These are phyloP conservation scores for Eclectus roratus DNA, from an alignment of 2,113 vertebrate genomes.

Conservation along the genomic window DNA sequence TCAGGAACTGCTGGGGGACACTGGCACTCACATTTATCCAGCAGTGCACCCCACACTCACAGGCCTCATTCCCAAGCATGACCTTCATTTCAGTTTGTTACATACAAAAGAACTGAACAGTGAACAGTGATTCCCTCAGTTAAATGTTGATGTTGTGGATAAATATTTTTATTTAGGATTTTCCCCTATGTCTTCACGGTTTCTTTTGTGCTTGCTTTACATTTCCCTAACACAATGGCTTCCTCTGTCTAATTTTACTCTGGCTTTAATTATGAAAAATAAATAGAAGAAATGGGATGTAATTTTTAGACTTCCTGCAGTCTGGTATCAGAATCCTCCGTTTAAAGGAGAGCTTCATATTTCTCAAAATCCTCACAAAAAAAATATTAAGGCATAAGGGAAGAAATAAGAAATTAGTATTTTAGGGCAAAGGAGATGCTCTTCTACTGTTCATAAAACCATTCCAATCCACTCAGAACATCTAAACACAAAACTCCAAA, in stretches of 20 bases:
- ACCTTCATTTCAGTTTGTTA: background rate
- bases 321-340: background rate
- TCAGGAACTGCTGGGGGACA: background rate
- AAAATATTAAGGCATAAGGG: background rate
- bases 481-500: background rate
- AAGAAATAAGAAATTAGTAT: background rate
- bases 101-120: background rate
- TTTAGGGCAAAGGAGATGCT: background rate
- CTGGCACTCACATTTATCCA: background rate
- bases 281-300: background rate
- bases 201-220: background rate
- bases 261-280: slow-evolving; percentile 16
- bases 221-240: background rate
- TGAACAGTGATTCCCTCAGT: background rate
- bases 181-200: background rate
- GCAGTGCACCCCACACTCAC: background rate
- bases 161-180: background rate
- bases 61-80: background rate
- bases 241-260: slow-evolving; percentile 20
- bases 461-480: background rate
- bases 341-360: background rate
- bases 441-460: background rate
- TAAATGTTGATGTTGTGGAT: background rate
- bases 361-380: background rate
- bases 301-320: slow-evolving; percentile 17